Evolutionary conservation across 1,140 invertebrate genomes (phyloP), one percentile per base, ranked within the genome.

Genomic region (Pararge aegeria): DNA sequence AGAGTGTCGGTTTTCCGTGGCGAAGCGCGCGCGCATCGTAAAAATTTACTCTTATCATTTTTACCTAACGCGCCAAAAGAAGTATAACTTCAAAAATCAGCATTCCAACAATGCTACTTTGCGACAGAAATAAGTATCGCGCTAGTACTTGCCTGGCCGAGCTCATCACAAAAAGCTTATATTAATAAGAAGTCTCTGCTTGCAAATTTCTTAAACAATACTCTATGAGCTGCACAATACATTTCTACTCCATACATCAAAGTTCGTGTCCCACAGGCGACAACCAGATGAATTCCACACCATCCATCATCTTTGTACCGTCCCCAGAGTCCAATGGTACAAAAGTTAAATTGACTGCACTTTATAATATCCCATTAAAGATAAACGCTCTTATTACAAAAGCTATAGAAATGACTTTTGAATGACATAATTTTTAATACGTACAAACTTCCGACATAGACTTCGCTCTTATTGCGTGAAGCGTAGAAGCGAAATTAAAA

Each of bases 331-430:
- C 37, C 53, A 46, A 44, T 16, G 24, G 60, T 61, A 55, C 53
- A 55, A 42, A 55, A 62, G 60, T 62, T 62, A 62, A 62, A 62
- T 62, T 62, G 60, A 61, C 42, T 61, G 42, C 27, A 50, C 30
- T 57, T 19, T 57, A 49, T 24, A 42, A 1, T 18, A 13, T 34
- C 30, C 30, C 7, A 10, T 15, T 42, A 42, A 5, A 6, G 16
- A 5, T 5, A 3, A 16, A 42, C 13, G 38, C 13, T 7, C 16
- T 9, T 42, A 42, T 42, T 42, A 1, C 13, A 6, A 10, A 6
- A 15, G 24, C 7, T 5, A 48, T 29, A 48, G 15, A 16, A 20
- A 27, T 34, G 24, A 48, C 46, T 29, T 20, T 55, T 20, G 40
- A 46, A 46, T 34, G 18, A 42, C 16, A 20, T 19, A 1, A 13